These are phyloP conservation scores for Nysson spinosus DNA, from an alignment of 2,888 invertebrate species.

Conservation along the genomic window DNA sequence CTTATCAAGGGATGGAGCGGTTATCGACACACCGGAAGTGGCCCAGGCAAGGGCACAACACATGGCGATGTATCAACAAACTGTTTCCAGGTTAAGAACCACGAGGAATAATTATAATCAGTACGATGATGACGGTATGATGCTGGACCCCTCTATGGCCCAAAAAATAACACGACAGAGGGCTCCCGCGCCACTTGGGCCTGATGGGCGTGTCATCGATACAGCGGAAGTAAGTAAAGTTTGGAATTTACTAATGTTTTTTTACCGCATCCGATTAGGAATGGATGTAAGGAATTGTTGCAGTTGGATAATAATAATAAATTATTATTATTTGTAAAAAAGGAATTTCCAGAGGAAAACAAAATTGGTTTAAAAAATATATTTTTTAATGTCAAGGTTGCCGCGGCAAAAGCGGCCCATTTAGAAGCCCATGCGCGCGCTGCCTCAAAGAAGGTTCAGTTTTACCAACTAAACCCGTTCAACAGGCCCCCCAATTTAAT, in stretches of 20 bases:
- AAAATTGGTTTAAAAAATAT: too few species aligned
- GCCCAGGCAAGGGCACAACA: conserved; percentile 62
- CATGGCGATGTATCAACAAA: conserved; percentile 61
- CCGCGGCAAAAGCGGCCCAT: conserved; percentile 77
- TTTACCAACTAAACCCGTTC: conserved; percentile 29
- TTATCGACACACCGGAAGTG: conserved; percentile 70
- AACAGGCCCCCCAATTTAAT: conserved; percentile 28
- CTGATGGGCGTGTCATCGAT: conserved; percentile 59
- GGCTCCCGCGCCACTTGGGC: conserved; percentile 51
- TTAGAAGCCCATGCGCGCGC: conserved; percentile 72
- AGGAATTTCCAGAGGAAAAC: too few species aligned
- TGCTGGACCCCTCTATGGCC: too few species aligned
- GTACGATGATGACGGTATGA: conserved; percentile 28
- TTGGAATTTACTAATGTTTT: too few species aligned
- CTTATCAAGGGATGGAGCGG: conserved; percentile 63
- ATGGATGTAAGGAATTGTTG: too few species aligned
- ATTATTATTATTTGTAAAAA: too few species aligned
- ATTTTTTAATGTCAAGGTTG: conserved; percentile 28
- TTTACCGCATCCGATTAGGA: too few species aligned
- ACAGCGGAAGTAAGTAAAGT: conserved; percentile 60
- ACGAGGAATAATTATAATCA: conserved; percentile 20
- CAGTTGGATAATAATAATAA: too few species aligned
- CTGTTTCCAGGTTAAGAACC: conserved; percentile 47
- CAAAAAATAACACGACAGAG: conserved; percentile 22
- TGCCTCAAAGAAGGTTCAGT: conserved; percentile 62